Conservation (phyloP, 2,113 vertebrate genomes). For the Periophthalmodon schlosseri region DNA sequence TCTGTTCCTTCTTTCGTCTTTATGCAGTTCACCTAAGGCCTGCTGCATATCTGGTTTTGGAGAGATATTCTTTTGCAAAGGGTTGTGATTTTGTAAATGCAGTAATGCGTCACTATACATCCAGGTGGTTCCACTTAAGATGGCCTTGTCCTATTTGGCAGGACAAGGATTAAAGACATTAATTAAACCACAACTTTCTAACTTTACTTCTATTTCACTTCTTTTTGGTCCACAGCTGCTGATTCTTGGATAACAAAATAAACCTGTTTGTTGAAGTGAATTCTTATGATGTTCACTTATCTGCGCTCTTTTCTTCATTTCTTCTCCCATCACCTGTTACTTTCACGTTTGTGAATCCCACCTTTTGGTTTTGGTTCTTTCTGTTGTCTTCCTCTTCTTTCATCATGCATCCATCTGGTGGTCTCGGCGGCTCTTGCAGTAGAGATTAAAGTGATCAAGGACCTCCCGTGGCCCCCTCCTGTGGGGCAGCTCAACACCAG, state of each 20-base stretch:
- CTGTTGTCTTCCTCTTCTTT: conserved; percentile 32
- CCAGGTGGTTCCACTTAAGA: not conserved
- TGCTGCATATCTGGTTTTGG: not conserved
- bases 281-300: conserved; percentile 32
- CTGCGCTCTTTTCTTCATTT: conserved; percentile 28
- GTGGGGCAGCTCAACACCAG: conserved; percentile 94
- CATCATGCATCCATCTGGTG: conserved; percentile 42
- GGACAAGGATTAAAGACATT: not conserved
- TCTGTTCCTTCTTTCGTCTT: not conserved
- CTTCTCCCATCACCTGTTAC: conserved; percentile 24
- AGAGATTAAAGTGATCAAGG: conserved; percentile 99
- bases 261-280: conserved; percentile 9
- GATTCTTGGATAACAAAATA: conserved; percentile 33
- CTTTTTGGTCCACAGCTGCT: conserved; percentile 35
- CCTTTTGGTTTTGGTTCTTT: conserved; percentile 36
- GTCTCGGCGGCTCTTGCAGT: conserved; percentile 80
- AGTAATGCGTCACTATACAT: not conserved
- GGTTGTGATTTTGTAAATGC: conserved; percentile 11
- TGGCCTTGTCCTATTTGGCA: not conserved
- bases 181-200: conserved; percentile 31
- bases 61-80: not conserved
- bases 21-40: conserved; percentile 2
- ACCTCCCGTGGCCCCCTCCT: conserved; percentile 96
- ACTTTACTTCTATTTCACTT: conserved; percentile 52
- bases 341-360: conserved; percentile 24